Evolutionary conservation across 35 echinoderm and acorn worm species (phyloP).

Genomic region (Ophioderma brevispina): DNA sequence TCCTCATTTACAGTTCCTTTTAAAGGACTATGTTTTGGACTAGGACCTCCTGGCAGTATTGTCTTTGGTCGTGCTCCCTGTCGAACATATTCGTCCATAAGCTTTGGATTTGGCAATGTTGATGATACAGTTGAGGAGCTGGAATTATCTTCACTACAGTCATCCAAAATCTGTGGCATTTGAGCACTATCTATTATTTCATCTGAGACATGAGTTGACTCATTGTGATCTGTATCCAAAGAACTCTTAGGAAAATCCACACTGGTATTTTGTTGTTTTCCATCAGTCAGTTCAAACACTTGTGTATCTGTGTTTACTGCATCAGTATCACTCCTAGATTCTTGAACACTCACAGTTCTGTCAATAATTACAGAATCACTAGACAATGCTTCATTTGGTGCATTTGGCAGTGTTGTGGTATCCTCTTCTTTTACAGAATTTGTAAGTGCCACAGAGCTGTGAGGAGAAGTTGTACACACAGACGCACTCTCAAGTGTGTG

Average conservation of each 20-base stretch:
- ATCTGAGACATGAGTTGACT: not conserved
- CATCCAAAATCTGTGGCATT: not conserved
- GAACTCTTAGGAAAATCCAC: not conserved
- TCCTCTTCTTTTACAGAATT: no score
- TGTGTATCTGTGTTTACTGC: not conserved
- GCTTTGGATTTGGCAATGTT: slow-evolving; percentile 49
- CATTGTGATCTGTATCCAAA: no score
- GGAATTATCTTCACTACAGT: not conserved
- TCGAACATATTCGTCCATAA: slow-evolving; percentile 80
- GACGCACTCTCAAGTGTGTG: no score
- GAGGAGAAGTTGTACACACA: not conserved
- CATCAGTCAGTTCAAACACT: not conserved
- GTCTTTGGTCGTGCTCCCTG: slow-evolving; percentile 90
- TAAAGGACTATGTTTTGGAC: slow-evolving; percentile 41
- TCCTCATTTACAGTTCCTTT: slow-evolving; percentile 7
- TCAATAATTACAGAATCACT: no score
- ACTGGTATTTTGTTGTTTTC: not conserved
- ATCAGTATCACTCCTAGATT: not conserved
- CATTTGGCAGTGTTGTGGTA: no score
- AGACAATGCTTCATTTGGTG: no score
- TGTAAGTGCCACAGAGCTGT: not conserved
- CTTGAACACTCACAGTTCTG: not conserved
- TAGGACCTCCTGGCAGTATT: slow-evolving; percentile 7
- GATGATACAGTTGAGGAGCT: not conserved
- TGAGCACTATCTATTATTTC: not conserved